Evolutionary conservation across 2,888 invertebrate species (phyloP), one percentile per base, ranked within the genome.

Genomic region (Branchellion lobata): DNA sequence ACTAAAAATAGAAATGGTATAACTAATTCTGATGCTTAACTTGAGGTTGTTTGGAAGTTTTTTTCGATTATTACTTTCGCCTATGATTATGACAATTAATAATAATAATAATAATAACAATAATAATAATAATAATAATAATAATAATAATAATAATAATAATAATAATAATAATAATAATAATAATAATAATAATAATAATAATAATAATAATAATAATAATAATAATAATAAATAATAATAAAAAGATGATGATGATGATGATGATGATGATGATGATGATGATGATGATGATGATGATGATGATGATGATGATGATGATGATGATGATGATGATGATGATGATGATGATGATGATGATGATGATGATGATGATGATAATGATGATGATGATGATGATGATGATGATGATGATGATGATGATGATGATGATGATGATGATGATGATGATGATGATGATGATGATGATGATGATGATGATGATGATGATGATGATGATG

Each of bases 331-430:
- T 34, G 78, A 68, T 65, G 78, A 68, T 65, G 78, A 68, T 61
- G 77, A 77, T 69, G 78, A 78, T 78, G 71, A 69, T 29, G 78
- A 78, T 69, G 68, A 78, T 69, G 72, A 78, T 29, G 72, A 78
- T 71, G 78, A 29, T 65, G 65, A 29, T 5, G 29, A 65, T 65
- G 65, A 65, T 65, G 65, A 65, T 65, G 1, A 1, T 2, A 27
- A 73, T 73, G 73, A 36, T n/a, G 21, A 40, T 1, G 34, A 40
- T 40, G 1, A 36, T 73, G 73, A 73, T 1, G 73, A 73, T 31
- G 73, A 36, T 40, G 40, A 73, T 40, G 40, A 73, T 1, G 73
- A 36, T 36, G 40, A 73, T 1, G 73, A 72, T 1, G 34, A 72
- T 1, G 72, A 72, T 1, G 72, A 72, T 1, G 72, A 72, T 1